Evolutionary conservation across 2,113 vertebrate genomes (phyloP).

Genomic region (Cheirogaleus medius): DNA sequence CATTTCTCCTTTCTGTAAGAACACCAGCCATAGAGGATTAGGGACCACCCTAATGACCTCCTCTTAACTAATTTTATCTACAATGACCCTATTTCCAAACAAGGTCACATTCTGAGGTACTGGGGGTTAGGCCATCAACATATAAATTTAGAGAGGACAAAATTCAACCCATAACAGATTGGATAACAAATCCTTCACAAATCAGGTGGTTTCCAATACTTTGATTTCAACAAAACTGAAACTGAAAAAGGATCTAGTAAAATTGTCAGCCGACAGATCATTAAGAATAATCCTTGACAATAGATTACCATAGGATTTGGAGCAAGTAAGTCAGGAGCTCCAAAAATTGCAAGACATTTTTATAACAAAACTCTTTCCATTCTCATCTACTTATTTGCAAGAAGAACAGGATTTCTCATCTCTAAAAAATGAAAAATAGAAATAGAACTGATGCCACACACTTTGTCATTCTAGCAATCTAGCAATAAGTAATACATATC

Average conservation of each 20-base stretch:
- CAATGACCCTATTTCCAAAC: not conserved
- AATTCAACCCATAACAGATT: not conserved
- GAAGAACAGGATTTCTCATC: not conserved
- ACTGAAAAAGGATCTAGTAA: not conserved
- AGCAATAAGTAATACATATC: constrained; percentile 24
- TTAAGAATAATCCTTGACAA: not conserved
- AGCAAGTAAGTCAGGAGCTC: not conserved
- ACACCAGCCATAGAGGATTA: not conserved
- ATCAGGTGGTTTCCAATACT: not conserved
- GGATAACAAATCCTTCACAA: not conserved
- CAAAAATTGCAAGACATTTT: not conserved
- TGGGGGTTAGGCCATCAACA: not conserved
- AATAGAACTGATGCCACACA: not conserved
- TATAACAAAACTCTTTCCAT: not conserved
- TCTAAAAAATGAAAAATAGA: constrained; percentile 28
- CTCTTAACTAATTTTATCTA: not conserved
- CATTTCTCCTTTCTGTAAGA: not conserved
- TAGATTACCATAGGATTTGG: not conserved
- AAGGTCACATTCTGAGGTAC: not conserved
- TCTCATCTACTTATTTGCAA: not conserved
- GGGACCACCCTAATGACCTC: not conserved
- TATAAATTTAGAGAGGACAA: not conserved
- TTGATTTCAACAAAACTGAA: not conserved
- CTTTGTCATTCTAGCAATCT: constrained; percentile 14
- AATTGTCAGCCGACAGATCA: not conserved